phyloP scores from a whole-genome alignment of 2,888 invertebrate genomes.

The Heliconius charithonia region DNA sequence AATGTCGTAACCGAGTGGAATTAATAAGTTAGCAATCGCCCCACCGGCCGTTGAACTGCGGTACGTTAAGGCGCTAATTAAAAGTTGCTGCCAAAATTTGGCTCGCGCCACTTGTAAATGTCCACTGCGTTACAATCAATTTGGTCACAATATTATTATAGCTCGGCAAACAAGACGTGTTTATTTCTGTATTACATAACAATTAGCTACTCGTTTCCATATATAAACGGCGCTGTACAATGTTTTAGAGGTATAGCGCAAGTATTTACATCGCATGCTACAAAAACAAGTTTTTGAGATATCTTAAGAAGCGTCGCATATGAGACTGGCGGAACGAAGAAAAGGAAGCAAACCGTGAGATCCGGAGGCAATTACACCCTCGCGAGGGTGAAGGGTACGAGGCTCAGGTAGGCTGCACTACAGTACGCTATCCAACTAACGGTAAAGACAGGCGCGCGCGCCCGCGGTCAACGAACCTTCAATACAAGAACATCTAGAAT shows the following conservation, averaged over 20 bases:
- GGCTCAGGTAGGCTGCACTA: constrained; percentile 54
- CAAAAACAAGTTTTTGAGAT: constrained; percentile 18
- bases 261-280: not conserved
- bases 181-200: constrained; percentile 10
- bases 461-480: constrained; percentile 74
- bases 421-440: constrained; percentile 65
- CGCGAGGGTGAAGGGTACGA: constrained; percentile 55
- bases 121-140: not conserved
- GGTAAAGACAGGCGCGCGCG: constrained; percentile 67
- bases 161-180: not conserved
- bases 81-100: constrained; percentile 32
- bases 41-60: constrained; percentile 49
- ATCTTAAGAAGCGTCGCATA: constrained; percentile 25
- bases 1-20: constrained; percentile 56
- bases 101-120: constrained; percentile 12
- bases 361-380: constrained; percentile 45
- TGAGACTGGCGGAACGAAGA: constrained; percentile 32
- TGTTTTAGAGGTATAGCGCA: not conserved
- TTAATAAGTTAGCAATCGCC: constrained; percentile 53
- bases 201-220: not conserved
- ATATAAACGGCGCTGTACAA: not conserved
- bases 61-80: constrained; percentile 41
- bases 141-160: constrained; percentile 7
- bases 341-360: constrained; percentile 41
- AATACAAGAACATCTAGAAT: constrained; percentile 74